A percentile compares a stretch with the other conserved stretches of the same genome.
These are phyloP conservation scores for Koerneria pararmatus DNA, from an alignment of 2,888 invertebrate species.

Conservation along the genomic window DNA sequence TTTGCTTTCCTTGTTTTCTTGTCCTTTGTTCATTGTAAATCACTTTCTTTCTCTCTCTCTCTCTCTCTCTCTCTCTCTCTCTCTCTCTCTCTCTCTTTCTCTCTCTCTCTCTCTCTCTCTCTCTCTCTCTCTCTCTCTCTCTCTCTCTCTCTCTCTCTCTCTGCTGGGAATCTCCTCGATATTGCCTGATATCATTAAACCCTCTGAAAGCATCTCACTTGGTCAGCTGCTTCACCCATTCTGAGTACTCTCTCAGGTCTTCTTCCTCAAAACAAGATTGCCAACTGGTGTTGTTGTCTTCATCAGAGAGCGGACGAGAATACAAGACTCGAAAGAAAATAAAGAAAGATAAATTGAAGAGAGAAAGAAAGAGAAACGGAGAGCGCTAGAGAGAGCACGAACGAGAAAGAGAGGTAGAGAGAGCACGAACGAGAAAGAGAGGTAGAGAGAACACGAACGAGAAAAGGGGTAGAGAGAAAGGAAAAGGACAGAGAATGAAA, in stretches of 20 bases:
- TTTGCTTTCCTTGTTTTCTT: neutral
- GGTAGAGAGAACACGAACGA: neutral
- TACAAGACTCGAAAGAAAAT: neutral
- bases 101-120: neutral
- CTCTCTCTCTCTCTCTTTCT: neutral
- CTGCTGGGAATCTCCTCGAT: too few species aligned
- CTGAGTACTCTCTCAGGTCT: too few species aligned
- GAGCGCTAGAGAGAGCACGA: neutral
- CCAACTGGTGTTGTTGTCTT: too few species aligned
- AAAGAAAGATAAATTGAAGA: neutral
- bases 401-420: slow-evolving; percentile 1
- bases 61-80: slow-evolving; percentile 3
- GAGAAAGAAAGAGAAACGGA: neutral
- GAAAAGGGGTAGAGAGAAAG: neutral
- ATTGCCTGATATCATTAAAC: too few species aligned
- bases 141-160: neutral
- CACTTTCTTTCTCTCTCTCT: neutral
- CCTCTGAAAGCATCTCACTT: too few species aligned
- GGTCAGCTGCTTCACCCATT: too few species aligned
- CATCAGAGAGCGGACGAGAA: neutral
- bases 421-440: neutral
- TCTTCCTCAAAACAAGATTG: too few species aligned
- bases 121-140: slow-evolving; percentile 1
- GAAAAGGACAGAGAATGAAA: too few species aligned
- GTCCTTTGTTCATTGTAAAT: neutral